Conservation (phyloP, 2,888 invertebrate species). For the Syritta pipiens region DNA sequence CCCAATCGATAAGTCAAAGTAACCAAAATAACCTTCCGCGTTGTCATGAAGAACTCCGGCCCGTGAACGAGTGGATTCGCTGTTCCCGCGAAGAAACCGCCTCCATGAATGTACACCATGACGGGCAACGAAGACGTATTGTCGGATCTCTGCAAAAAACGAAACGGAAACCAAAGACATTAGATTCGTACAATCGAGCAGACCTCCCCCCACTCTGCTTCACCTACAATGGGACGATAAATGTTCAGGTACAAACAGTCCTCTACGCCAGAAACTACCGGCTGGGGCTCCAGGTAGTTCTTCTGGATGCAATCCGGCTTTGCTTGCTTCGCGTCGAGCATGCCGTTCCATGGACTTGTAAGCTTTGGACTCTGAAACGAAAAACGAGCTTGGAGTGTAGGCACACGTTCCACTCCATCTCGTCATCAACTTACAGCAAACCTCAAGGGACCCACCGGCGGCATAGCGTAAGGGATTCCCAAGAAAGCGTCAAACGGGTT, state of each 20-base stretch:
- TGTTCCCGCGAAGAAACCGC: slow-evolving; percentile 80
- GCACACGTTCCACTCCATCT: too few species aligned
- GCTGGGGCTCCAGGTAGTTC: slow-evolving; percentile 74
- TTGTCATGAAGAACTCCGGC: slow-evolving; percentile 81
- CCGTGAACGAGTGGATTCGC: slow-evolving; percentile 79
- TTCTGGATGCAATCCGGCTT: slow-evolving; percentile 80
- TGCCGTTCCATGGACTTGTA: slow-evolving; percentile 70
- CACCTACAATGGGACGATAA: slow-evolving; percentile 76
- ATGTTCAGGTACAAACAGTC: slow-evolving; percentile 81
- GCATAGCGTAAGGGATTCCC: too few species aligned
- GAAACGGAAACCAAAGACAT: too few species aligned
- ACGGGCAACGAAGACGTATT: slow-evolving; percentile 77
- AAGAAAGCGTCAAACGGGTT: too few species aligned
- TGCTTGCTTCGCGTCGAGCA: slow-evolving; percentile 75
- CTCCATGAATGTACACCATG: slow-evolving; percentile 81
- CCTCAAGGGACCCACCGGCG: too few species aligned
- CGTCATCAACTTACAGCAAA: too few species aligned
- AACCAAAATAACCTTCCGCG: slow-evolving; percentile 79
- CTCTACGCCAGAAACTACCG: slow-evolving; percentile 78
- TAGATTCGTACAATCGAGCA: neutral
- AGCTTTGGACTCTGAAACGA: slow-evolving; percentile 75
- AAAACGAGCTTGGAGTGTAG: too few species aligned
- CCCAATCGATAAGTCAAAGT: slow-evolving; percentile 80
- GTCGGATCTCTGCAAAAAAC: slow-evolving; percentile 20
- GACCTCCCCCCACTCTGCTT: too few species aligned